These are phyloP conservation scores for Potorous gilbertii DNA, from an alignment of 2,797 vertebrate genomes.

Conservation along the genomic window DNA sequence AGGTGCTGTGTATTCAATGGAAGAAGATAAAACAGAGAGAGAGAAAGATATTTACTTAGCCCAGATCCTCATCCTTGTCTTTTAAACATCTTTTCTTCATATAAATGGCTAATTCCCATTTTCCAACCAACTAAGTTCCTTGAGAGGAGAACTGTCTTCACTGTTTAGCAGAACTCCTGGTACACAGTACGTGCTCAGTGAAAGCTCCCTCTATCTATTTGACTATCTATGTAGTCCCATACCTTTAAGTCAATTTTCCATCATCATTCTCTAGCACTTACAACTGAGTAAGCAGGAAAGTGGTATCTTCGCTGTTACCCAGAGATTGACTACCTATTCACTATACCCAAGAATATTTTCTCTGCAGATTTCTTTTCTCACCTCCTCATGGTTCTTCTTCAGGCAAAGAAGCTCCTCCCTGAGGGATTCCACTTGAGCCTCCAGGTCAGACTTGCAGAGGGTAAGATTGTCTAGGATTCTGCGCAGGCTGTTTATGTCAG, in stretches of 20 bases:
- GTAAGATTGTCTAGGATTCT: constrained; percentile 89
- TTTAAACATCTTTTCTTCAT: neutral
- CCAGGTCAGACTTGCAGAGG: constrained; percentile 86
- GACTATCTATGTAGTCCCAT: neutral
- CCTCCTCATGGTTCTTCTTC: constrained; percentile 91
- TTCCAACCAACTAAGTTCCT: neutral
- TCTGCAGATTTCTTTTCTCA: constrained; percentile 73
- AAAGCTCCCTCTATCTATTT: neutral
- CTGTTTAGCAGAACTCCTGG: neutral
- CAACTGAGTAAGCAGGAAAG: neutral
- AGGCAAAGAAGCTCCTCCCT: constrained; percentile 88
- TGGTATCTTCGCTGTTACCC: neutral
- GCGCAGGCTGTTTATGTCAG: constrained; percentile 89
- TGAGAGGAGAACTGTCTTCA: neutral
- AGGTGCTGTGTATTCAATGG: neutral
- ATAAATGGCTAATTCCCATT: neutral
- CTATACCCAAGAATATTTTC: neutral
- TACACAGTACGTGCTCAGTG: neutral
- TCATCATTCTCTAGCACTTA: neutral
- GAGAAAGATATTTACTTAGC: neutral
- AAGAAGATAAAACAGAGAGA: neutral
- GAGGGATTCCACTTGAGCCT: constrained; percentile 89
- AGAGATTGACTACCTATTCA: neutral
- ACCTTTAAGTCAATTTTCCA: accelerated
- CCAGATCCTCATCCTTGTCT: neutral